Base-by-base conservation (phyloP, 2,113 vertebrate species). In the Dromiciops gliroides region DNA sequence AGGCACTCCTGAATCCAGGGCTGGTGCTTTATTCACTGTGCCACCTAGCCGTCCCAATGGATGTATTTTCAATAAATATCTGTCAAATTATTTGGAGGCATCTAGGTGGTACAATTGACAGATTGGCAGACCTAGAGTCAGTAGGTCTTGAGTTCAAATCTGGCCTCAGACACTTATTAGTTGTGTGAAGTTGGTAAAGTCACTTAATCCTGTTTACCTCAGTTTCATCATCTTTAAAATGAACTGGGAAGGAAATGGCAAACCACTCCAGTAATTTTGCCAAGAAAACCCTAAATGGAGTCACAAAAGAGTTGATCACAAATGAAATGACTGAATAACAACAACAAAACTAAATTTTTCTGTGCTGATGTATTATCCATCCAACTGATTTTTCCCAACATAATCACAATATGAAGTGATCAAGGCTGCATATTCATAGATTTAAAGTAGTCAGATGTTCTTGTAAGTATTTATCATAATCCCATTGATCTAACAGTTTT, bases 301-400 rank as follows among this genome's bases (percentile, higher is more conserved):
- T 31, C 56, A 67, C 56, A 14, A 37, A 67, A 37, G 56, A 31
- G 31, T 14, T 12, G 16, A 3, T 14, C 3, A 37, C 31, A 37
- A 37, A 3, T 26, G 51, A 56, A 56, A 56, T 11, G 10, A 56
- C 10, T 67, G 31, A 67, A 67, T 31, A 67, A 14, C 31, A 67
- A 37, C 56, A 60, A 12, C 10, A 31, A 60, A 67, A 31, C 56
- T 67, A 10, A 95, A 48, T 90, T 92, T 52, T 93, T 94, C 48
- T 96, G 93, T 90, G n/a, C 50, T 95, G 95, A 97, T 60, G 90
- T 93, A 60, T 95, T 88, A 95, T 94, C 52, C 92, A 95, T 94
- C 51, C 90, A 89, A 90, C 92, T 95, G 92, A 93, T 95, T 90
- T 94, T 91, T 48, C 11, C 89, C 47, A 47, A 94, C 95, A 91